phyloP scores from a whole-genome alignment of 1,140 invertebrate genomes.

The Solenopsis fugax region DNA sequence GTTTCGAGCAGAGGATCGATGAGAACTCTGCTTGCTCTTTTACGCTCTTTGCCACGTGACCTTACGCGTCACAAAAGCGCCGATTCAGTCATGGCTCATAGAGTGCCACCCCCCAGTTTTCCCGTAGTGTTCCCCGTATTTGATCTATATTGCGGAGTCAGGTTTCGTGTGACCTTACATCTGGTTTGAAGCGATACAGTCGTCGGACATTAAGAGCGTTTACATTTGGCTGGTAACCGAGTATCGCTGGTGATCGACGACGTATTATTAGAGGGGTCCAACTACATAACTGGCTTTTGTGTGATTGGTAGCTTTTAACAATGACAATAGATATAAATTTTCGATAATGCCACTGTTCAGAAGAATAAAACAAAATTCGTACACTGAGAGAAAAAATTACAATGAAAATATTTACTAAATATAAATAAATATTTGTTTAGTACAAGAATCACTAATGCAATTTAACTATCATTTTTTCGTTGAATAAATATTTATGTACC shows the following conservation, averaged over 20 bases:
- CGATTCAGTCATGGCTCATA: slow-evolving; percentile 72
- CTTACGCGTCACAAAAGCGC: slow-evolving; percentile 42
- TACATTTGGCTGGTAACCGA: slow-evolving; percentile 39
- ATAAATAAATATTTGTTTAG: too few species aligned
- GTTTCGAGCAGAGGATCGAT: slow-evolving; percentile 15
- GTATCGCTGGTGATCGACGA: not conserved
- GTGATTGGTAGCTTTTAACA: not conserved
- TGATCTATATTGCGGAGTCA: slow-evolving; percentile 74
- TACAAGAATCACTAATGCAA: too few species aligned
- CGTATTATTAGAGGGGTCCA: not conserved
- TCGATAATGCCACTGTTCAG: not conserved
- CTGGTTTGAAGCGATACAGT: slow-evolving; percentile 73
- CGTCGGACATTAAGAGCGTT: slow-evolving; percentile 65
- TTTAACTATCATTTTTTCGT: too few species aligned
- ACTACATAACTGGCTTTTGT: not conserved
- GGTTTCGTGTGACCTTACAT: slow-evolving; percentile 74
- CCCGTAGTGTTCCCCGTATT: slow-evolving; percentile 31
- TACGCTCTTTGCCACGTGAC: slow-evolving; percentile 54
- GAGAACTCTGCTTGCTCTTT: slow-evolving; percentile 28
- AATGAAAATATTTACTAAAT: too few species aligned
- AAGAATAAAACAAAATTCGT: not conserved
- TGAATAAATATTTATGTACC: too few species aligned
- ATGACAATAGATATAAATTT: not conserved
- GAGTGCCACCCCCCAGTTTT: slow-evolving; percentile 62
- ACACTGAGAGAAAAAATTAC: too few species aligned